A percentile compares a stretch with the other conserved stretches of the same genome.
Conservation (phyloP, 2,113 vertebrate species). For the Takifugu flavidus region DNA sequence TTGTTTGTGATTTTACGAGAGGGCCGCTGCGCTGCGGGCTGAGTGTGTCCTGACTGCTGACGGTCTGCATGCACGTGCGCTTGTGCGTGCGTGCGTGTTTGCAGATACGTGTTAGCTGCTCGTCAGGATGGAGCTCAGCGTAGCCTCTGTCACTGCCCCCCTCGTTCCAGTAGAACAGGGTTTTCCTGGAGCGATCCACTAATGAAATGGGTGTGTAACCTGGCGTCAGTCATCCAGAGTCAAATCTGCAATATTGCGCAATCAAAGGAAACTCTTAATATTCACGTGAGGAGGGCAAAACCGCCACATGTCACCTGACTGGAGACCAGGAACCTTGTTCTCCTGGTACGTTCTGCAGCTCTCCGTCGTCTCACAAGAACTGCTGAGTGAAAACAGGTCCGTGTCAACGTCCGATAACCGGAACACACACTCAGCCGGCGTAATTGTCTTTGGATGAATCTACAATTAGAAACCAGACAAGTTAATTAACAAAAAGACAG, state of each 20-base stretch:
- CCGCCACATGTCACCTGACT: too few species aligned
- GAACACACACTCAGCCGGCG: constrained; percentile 5
- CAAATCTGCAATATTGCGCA: background rate
- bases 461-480: constrained; percentile 32
- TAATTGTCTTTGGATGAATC: constrained; percentile 29
- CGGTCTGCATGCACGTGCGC: background rate
- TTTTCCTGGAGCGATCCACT: constrained; percentile 8
- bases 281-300: too few species aligned
- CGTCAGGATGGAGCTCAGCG: constrained; percentile 9
- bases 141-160: background rate
- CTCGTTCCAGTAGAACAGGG: background rate
- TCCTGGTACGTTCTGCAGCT: background rate
- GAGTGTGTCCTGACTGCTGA: constrained; percentile 41
- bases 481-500: constrained; percentile 41
- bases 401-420: constrained; percentile 26
- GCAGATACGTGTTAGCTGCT: background rate
- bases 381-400: background rate
- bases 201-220: constrained; percentile 12
- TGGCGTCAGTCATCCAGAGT: background rate
- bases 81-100: constrained; percentile 17
- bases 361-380: background rate
- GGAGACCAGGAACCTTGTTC: too few species aligned
- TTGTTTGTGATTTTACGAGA: constrained; percentile 41
- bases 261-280: too few species aligned
- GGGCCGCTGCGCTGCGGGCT: constrained; percentile 11